These are phyloP conservation scores for Drosophila pegasa DNA, from an alignment of 2,888 invertebrate genomes.

Conservation along the genomic window DNA sequence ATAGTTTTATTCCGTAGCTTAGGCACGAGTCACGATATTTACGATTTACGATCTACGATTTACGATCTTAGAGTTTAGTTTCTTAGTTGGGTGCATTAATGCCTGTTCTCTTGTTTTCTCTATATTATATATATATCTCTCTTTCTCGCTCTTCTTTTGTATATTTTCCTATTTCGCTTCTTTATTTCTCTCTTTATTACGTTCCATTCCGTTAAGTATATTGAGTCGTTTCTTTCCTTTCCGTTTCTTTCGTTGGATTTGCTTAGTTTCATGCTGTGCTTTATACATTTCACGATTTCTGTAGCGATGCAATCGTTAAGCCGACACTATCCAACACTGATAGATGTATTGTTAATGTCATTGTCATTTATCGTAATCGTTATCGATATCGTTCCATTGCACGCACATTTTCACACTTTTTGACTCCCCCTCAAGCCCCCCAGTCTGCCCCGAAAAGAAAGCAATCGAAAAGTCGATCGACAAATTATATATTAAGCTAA, in stretches of 20 bases:
- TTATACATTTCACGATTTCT: conserved; percentile 32
- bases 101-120: conserved; percentile 25
- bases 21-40: conserved; percentile 20
- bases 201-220: conserved; percentile 2
- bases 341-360: conserved; percentile 53
- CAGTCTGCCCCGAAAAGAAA: background rate
- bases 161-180: conserved; percentile 19
- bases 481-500: conserved; percentile 39
- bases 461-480: conserved; percentile 10
- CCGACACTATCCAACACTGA: conserved; percentile 38
- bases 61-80: conserved; percentile 31
- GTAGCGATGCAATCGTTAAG: conserved; percentile 44
- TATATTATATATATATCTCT: background rate
- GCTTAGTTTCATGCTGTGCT: conserved; percentile 48
- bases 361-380: conserved; percentile 24
- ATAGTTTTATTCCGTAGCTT: conserved; percentile 29
- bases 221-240: conserved; percentile 6
- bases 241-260: conserved; percentile 7
- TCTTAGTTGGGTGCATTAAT: conserved; percentile 34
- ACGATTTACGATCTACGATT: conserved; percentile 5
- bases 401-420: conserved; percentile 44
- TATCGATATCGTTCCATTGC: conserved; percentile 55
- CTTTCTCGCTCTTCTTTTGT: conserved; percentile 4
- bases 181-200: background rate
- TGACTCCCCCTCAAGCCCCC: too few relatives aligned